Evolutionary conservation across 2,113 vertebrate genomes (phyloP).

Genomic region (Haplotaxodon microlepis): DNA sequence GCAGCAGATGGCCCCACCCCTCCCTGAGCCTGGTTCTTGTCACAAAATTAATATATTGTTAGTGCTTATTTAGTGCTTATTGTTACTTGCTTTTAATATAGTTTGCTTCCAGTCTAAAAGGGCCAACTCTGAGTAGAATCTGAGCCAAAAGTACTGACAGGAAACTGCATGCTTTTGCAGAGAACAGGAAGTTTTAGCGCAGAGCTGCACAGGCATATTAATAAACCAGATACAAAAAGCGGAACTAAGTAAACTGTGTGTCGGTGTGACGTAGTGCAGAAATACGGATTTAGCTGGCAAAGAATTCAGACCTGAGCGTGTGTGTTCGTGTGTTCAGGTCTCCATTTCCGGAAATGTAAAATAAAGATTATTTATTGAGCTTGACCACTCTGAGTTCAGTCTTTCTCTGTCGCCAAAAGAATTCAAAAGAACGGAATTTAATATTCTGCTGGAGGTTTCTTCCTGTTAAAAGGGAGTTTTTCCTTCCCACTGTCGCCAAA

Average conservation of each 20-base stretch:
- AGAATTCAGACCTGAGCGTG: neutral
- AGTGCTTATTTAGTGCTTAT: neutral
- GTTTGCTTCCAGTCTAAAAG: neutral
- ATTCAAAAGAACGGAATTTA: neutral
- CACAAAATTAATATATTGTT: neutral
- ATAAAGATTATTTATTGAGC: neutral
- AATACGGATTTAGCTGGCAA: neutral
- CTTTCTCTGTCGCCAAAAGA: neutral
- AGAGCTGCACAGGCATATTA: neutral
- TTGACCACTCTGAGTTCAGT: neutral
- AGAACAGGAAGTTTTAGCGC: neutral
- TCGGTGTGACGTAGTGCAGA: rapidly evolving
- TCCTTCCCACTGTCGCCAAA: neutral
- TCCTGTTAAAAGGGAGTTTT: neutral
- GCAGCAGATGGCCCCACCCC: neutral
- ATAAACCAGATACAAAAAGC: rapidly evolving
- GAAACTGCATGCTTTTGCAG: neutral
- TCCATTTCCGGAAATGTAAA: rapidly evolving
- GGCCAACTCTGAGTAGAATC: neutral
- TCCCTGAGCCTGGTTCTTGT: neutral
- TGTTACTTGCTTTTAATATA: neutral
- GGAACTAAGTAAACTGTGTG: neutral
- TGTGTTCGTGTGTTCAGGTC: rapidly evolving
- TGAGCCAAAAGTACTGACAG: neutral
- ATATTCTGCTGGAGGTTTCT: neutral